Evolutionary conservation across 2,797 vertebrate genomes (phyloP), one percentile per base, ranked within the genome.

Genomic region (Cheirogaleus major): DNA sequence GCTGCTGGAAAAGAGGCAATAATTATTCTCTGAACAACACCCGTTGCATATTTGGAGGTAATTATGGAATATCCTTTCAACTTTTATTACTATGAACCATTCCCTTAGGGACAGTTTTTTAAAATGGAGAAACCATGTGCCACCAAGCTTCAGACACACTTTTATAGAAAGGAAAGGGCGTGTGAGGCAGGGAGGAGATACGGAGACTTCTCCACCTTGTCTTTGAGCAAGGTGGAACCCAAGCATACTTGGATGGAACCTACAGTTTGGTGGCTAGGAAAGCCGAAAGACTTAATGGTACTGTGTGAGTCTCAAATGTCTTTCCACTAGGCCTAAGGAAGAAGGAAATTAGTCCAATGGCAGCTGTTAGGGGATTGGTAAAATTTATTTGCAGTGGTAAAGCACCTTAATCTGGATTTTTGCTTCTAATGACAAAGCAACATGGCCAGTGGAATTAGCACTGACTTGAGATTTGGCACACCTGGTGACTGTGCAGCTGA

Each of bases 51-150:
- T 81, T 79, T 87, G 70, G 35, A 75, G 18, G 55, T 89, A 73
- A 70, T 81, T 93, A 69, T 13, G n/a, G 38, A 88, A 89, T 67
- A 35, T 4, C 27, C 79, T 92, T 83, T 83, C 35, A 82, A 18
- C 91, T 93, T 88, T 92, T 65, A 48, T 73, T 80, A 89, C n/a
- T 30, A 10, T 72, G 48, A 81, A 45, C 27, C 7, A 76, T 96
- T 52, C 9, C 59, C 20, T 89, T 57, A 76, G 8, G 52, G 23
- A 11, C 27, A 11, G 2, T 69, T 84, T 81, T 88, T 67, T 57
- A 55, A 72, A 95, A 85, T 55, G 43, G 76, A 78, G n/a, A 89
- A 78, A 69, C 55, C 8, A 13, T 1, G 22, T 81, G 18, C 35
- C 32, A 63, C 7, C 30, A 88, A 81, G 30, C 48, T 72, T 81